Evolutionary conservation across 2,797 vertebrate species (phyloP), one percentile per base, ranked within the genome.

Genomic region (Myripristis murdjan): DNA sequence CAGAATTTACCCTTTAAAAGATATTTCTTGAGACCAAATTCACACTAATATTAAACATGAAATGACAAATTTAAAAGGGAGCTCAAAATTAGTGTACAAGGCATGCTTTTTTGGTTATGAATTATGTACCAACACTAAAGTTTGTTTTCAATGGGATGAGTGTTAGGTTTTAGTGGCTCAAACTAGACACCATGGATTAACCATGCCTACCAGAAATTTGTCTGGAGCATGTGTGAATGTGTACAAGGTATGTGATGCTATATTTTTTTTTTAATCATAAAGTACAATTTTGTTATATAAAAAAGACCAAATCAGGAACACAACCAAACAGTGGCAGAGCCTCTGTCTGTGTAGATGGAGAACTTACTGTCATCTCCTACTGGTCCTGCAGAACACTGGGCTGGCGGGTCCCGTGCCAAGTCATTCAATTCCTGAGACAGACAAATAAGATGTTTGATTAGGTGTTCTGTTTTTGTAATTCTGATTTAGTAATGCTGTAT

Each of bases 361-460:
- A 51, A 97, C 98, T 97, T 96, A 99, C 98, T 98, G 94, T 99
- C 98, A 95, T 99, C 97, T 92, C 97, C 98, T 95, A 99, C 98
- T 49, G 98, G 98, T 90, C 98, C 97, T 92, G 97, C 98, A 91
- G 97, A 99, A 97, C 98, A 99, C 93, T 99, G 98, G 91, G 98
- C 98, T 93, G 98, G 98, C 90, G 98, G 98, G 82, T 99, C 98
- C 94, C 98, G 97, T 92, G 97, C 97, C 96, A 99, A 97, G 92
- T 99, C 98, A 89, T 96, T 97, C 94, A 99, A 96, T 92, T 99
- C 98, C 98, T 99, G 89, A 26, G 79, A 84, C 73, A 69, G 78
- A 86, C n/a, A 77, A 75, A 86, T 8, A 15, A 90, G 69, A 79
- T 23, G 26, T 35, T 78, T 23, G 49, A 33, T 56, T 20, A 44